Conservation (phyloP, 2,113 vertebrate species). For the Polyodon spathula region DNA sequence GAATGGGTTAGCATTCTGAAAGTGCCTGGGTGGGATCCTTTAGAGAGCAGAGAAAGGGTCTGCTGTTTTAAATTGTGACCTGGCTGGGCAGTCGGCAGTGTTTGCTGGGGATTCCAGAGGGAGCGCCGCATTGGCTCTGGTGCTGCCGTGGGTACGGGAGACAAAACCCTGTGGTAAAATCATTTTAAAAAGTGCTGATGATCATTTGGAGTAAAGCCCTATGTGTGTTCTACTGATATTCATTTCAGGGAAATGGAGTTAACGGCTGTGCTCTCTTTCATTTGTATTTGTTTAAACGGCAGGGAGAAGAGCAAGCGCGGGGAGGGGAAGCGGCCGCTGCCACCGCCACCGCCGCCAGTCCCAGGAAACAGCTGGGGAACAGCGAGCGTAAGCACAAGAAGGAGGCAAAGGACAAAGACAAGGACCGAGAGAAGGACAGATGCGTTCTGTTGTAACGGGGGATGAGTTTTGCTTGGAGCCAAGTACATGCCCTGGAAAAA, state of each 20-base stretch:
- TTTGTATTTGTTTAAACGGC: slow-evolving; percentile 22
- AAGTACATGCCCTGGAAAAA: slow-evolving; percentile 39
- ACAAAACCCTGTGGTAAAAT: too few species aligned
- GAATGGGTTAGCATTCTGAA: too few species aligned
- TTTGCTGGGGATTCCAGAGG: too few species aligned
- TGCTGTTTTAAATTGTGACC: too few species aligned
- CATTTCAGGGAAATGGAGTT: not conserved
- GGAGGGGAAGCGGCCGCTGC: slow-evolving; percentile 43
- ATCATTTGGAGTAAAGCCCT: too few species aligned
- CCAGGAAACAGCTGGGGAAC: slow-evolving; percentile 66
- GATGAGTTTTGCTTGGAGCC: slow-evolving; percentile 40
- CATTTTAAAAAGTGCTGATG: too few species aligned
- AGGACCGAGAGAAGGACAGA: slow-evolving; percentile 80
- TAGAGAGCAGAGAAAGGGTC: too few species aligned
- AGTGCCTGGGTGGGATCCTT: too few species aligned
- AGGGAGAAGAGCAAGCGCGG: slow-evolving; percentile 40
- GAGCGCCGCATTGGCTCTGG: too few species aligned
- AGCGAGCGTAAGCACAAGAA: slow-evolving; percentile 87
- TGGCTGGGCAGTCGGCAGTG: too few species aligned
- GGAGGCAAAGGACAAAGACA: slow-evolving; percentile 68
- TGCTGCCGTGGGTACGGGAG: too few species aligned
- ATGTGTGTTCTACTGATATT: not conserved
- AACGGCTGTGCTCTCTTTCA: not conserved
- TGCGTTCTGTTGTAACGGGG: slow-evolving; percentile 84
- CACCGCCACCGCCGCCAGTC: slow-evolving; percentile 58